Evolutionary conservation across 1,140 invertebrate genomes (phyloP), one percentile per base, ranked within the genome.

Genomic region (Bicyclus anynana): DNA sequence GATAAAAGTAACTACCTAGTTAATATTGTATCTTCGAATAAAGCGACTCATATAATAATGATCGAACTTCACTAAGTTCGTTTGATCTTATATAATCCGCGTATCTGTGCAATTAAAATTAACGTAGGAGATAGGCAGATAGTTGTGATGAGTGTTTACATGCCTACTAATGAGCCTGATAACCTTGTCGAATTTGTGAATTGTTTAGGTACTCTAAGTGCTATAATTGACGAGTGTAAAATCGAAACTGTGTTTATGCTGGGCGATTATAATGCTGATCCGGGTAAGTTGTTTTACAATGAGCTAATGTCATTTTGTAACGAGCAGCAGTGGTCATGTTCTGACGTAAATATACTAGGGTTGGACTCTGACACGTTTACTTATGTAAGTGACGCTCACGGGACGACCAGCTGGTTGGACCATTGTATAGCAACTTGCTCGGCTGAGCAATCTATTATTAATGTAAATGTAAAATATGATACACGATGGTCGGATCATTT

Each of bases 121-220:
- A n/a, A 29, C n/a, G 21, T 60, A 16, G 7, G 27, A 10, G 9
- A 53, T 33, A 61, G 47, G 20, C 59, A 54, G 1, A 27, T 72
- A 38, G 7, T 69, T 35, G 57, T 72, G 37, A 29, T 72, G 6
- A 62, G 58, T 57, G 56, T 74, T 2, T 69, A 72, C 21, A 68
- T 72, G 66, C 69, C 65, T 2, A 60, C 56, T 1, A 53, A 67
- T 16, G 7, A 2, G 9, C 14, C 33, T 5, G 44, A 1, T 1
- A 67, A 67, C 33, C 16, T 62, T 33, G 17, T 23, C 16, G 53
- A 65, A 13, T 72, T 68, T 48, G 66, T 65, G 18, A 63, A 66
- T n/a, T 27, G 44, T 16, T 38, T 71, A 1, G 53, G 65, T 13
- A 3, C 33, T 46, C 49, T 72, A 37, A 69, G 50, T 57, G 63